Evolutionary conservation across 2,797 vertebrate species (phyloP).

Genomic region (Premnoplex brunnescens): DNA sequence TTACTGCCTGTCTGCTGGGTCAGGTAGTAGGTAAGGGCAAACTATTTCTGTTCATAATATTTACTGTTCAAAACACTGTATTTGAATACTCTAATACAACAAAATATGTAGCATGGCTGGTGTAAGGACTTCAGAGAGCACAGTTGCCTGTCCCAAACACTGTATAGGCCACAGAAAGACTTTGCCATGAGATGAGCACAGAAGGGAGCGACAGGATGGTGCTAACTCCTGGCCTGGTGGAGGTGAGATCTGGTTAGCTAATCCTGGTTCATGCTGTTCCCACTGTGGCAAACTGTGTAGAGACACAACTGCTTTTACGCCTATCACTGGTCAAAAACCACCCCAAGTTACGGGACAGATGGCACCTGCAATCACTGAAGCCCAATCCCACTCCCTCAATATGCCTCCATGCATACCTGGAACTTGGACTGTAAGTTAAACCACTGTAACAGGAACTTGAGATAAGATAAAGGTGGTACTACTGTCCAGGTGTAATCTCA

Average conservation of each 20-base stretch:
- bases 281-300: neutral
- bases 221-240: neutral
- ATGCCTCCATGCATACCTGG: neutral
- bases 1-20: conserved; percentile 33
- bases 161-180: neutral
- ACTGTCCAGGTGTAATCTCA: neutral
- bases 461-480: neutral
- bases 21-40: conserved; percentile 2
- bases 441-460: neutral
- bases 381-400: neutral
- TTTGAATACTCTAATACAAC: neutral
- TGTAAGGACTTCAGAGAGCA: neutral
- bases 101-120: neutral
- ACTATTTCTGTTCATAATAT: conserved; percentile 18
- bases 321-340: neutral
- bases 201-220: neutral
- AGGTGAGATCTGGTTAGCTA: neutral
- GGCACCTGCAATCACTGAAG: neutral
- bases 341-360: neutral
- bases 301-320: neutral
- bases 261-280: neutral
- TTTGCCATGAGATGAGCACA: neutral
- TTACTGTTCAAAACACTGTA: conserved; percentile 36
- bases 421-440: neutral
- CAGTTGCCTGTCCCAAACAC: neutral